phyloP scores from a whole-genome alignment of 2,888 invertebrate species.

The Drosophila affinis region DNA sequence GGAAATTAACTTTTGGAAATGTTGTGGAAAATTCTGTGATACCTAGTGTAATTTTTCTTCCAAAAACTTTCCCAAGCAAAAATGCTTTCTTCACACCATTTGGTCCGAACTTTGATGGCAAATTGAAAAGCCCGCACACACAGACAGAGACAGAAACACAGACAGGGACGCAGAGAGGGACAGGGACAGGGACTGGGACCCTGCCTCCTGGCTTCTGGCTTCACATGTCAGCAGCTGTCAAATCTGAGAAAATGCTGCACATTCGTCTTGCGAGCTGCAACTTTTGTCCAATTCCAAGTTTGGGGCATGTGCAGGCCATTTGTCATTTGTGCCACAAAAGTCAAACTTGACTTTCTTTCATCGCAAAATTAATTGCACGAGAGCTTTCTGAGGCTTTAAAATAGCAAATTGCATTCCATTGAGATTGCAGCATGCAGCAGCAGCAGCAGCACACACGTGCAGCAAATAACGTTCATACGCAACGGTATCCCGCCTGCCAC shows the following conservation, averaged over 20 bases:
- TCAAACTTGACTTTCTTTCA: conserved; percentile 27
- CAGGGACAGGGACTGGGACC: no score
- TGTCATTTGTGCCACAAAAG: conserved; percentile 24
- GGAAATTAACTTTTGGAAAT: conserved; percentile 32
- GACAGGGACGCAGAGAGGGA: not conserved
- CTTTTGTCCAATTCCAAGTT: conserved; percentile 23
- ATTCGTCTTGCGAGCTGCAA: conserved; percentile 38
- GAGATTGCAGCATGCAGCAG: conserved; percentile 3
- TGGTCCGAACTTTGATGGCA: conserved; percentile 28
- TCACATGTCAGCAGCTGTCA: conserved; percentile 48
- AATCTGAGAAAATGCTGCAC: conserved; percentile 47
- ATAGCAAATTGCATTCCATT: conserved; percentile 44
- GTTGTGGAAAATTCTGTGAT: conserved; percentile 16
- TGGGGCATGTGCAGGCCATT: conserved; percentile 28
- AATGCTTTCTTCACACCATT: conserved; percentile 31
- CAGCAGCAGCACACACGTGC: conserved; percentile 8
- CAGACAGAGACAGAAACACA: not conserved
- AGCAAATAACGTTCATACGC: conserved; percentile 61
- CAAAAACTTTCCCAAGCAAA: conserved; percentile 19
- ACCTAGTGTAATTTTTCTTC: conserved; percentile 12
- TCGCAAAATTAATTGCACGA: conserved; percentile 29
- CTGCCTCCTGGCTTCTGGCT: conserved; percentile 4
- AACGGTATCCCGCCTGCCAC: conserved; percentile 28
- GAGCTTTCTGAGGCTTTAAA: conserved; percentile 19
- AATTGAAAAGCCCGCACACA: conserved; percentile 18